phyloP scores from a whole-genome alignment of 2,113 vertebrate species.

The Cariama cristata region DNA sequence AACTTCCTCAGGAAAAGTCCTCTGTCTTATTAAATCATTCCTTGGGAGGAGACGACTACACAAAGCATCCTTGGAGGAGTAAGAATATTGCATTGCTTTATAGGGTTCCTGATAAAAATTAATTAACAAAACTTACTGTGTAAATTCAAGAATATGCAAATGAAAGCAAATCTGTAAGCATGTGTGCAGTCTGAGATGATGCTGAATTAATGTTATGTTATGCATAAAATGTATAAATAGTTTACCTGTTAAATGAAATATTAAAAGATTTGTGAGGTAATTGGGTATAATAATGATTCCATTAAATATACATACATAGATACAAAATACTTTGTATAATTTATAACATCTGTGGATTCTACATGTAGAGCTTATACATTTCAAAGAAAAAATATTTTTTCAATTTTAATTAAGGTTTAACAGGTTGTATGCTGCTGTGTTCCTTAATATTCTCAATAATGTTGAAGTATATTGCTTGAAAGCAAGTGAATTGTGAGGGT shows the following conservation, averaged over 20 bases:
- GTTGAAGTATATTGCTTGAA: neutral
- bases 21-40: constrained; percentile 43
- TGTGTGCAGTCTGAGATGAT: neutral
- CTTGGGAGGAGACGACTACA: neutral
- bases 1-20: neutral
- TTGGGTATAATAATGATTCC: neutral
- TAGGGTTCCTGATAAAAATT: constrained; percentile 36
- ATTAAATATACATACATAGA: constrained; percentile 7
- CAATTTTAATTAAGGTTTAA: neutral
- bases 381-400: neutral
- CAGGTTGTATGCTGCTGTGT: neutral
- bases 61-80: constrained; percentile 1
- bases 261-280: constrained; percentile 4
- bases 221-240: constrained; percentile 24
- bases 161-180: neutral
- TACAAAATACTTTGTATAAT: neutral
- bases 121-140: constrained; percentile 37
- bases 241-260: constrained; percentile 53
- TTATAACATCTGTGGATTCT: neutral
- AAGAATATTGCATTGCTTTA: neutral
- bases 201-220: neutral
- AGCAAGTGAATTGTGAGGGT: neutral
- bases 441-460: neutral
- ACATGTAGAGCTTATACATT: neutral
- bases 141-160: constrained; percentile 56